Evolutionary conservation across 2,888 invertebrate genomes (phyloP), one percentile per base, ranked within the genome.

Genomic region (Chromoteleia sp.): DNA sequence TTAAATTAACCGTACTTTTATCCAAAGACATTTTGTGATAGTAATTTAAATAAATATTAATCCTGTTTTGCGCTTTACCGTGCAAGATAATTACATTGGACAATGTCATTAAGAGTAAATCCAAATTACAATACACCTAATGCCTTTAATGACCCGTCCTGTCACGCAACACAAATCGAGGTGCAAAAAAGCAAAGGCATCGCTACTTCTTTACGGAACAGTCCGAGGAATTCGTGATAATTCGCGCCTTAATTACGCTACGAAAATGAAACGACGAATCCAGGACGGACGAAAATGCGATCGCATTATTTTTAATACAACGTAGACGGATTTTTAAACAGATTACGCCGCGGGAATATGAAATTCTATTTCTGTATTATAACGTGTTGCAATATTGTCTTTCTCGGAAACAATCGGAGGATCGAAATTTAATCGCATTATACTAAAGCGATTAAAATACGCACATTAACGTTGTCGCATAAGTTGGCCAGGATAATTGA

Each of bases 401-500:
- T 73, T 73, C 19, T 5, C 15, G 30, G 25, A 36, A 59, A 73
- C 73, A 73, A 73, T 73, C 43, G 52, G 6, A 41, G 17, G 45
- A 74, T 56, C 56, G 54, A 36, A 56, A 74, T 45, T 36, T 74
- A 63, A 74, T 63, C 74, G 74, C 36, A 74, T 74, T 74, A 56
- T 25, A n/a, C n/a, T 74, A 74, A 63, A 74, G 56, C 54, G 63
- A 56, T 74, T 63, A 74, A 74, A 65, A 36, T 25, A 50, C 21
- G 36, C 21, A 50, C 19, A 65, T 65, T 65, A 50, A 50, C 21
- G 15, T 15, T 17, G 33, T 2, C 48, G 36, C 63, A 8, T 19
- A 48, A 61, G 48, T 30, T 63, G 45, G 19, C 1, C 17, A n/a
- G 19, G 19, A 19, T 36, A 10, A 48, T 48, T 33, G 25, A 48